A percentile compares a stretch with the other conserved stretches of the same genome.
Evolutionary conservation across 2,888 invertebrate species (phyloP).

Genomic region (Nomada flava): DNA sequence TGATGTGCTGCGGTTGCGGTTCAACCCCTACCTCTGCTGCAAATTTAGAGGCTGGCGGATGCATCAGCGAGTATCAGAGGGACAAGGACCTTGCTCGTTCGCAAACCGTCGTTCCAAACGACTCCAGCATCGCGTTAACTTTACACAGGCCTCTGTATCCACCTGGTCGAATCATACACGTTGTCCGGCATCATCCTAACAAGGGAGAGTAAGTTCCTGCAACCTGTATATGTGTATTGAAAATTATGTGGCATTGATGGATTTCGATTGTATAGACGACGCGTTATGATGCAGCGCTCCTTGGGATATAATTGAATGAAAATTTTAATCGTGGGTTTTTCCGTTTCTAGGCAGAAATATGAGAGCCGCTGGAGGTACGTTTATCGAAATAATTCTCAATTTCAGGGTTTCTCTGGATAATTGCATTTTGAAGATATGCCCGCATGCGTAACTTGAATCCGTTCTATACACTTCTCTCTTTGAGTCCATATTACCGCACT

Average conservation of each 20-base stretch:
- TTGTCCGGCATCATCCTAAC: constrained; percentile 93
- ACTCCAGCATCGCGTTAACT: constrained; percentile 91
- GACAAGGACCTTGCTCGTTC: constrained; percentile 88
- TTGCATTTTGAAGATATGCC: constrained; percentile 70
- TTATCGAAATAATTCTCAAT: constrained; percentile 61
- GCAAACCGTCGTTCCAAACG: constrained; percentile 88
- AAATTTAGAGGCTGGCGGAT: constrained; percentile 87
- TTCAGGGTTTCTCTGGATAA: constrained; percentile 69
- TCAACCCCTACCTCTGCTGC: constrained; percentile 89
- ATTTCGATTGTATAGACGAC: background rate
- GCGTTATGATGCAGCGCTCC: background rate
- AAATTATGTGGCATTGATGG: background rate
- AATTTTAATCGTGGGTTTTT: constrained; percentile 65
- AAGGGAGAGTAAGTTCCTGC: constrained; percentile 89
- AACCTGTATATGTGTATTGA: no score
- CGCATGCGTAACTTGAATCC: constrained; percentile 65
- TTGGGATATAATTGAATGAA: background rate
- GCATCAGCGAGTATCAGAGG: constrained; percentile 88
- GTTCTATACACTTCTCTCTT: constrained; percentile 45
- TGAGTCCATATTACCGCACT: constrained; percentile 27
- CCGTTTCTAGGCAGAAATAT: constrained; percentile 89
- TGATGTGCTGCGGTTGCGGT: constrained; percentile 89
- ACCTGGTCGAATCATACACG: constrained; percentile 94
- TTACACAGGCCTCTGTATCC: constrained; percentile 93
- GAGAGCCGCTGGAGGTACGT: constrained; percentile 91